Percentiles rank a stretch among this genome's conserved stretches.
Conservation (phyloP, 2,888 invertebrate genomes). For the Archips xylosteana region DNA sequence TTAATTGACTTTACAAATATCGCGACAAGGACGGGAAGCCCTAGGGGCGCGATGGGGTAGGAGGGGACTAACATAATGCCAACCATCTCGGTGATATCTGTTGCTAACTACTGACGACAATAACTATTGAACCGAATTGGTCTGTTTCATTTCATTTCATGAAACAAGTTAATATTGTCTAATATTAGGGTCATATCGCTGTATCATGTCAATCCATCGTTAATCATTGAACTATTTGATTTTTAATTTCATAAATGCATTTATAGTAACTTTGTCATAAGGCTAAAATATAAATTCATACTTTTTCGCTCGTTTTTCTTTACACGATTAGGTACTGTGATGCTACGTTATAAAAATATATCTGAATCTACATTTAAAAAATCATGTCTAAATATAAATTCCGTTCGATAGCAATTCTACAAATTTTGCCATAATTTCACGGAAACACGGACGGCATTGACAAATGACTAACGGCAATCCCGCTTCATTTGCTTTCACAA, state of each 20-base stretch:
- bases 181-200: background rate
- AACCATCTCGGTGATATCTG: constrained; percentile 8
- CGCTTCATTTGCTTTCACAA: constrained; percentile 28
- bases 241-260: too few species aligned
- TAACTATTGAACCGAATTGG: background rate
- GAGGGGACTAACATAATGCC: background rate
- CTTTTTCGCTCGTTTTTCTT: background rate
- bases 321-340: too few species aligned
- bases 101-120: constrained; percentile 1
- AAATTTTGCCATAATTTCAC: constrained; percentile 27
- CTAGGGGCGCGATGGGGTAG: background rate
- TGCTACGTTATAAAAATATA: background rate
- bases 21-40: constrained; percentile 5
- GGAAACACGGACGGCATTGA: constrained; percentile 25
- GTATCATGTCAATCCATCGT: background rate
- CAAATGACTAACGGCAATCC: constrained; percentile 21
- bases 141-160: background rate
- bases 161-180: background rate
- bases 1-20: constrained; percentile 31
- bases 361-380: background rate
- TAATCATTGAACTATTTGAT: background rate
- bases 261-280: background rate
- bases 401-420: constrained; percentile 12
- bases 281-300: background rate
- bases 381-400: background rate